Base-by-base conservation (phyloP, 2,113 vertebrate genomes). In the Crotalus viridis region DNA sequence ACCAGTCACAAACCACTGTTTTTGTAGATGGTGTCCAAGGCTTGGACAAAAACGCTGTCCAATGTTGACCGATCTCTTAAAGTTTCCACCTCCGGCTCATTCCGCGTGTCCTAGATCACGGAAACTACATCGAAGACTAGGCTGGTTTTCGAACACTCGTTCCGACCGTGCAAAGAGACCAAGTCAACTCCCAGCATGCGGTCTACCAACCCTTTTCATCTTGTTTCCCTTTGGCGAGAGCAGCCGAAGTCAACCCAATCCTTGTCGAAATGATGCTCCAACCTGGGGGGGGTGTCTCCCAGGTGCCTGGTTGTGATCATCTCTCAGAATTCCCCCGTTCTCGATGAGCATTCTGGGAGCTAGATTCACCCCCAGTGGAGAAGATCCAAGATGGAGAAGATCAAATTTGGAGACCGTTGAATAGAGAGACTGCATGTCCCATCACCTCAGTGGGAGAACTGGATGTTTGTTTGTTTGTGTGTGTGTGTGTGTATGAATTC, bases 41-140 rank as follows among this genome's bases (percentile, higher is more conserved):
- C 90, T 90, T 95, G 86, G 95, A 96, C 43, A 94, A 96, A 94
- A 97, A 95, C n/a, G 93, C 97, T 2, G 93, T 97, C 10, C 95
- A 94, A 87, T 98, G 97, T 95, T 98, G 97, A 96, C 74, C 0
- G 52, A 81, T 64, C 91, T 22, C 86, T 26, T 26, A 28, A 0
- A 0, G 7, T 9, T 52, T 39, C 61, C 10, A 8, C 3, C 2
- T 46, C 24, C 74, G 4, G 22, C 52, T 24, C 28, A 5, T n/a
- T 26, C 26, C 43, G 2, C 13, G 26, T 43, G 12, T 28, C 24
- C 54, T n/a, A 22, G 52, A 0, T 54, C 28, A 92, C n/a, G 81
- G 91, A 69, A 94, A 91, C 51, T 39, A 90, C 92, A 21, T 33
- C 15, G 33, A 61, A 92, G 15, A 46, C 26, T 22, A 0, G 26